Evolutionary conservation across 2,888 invertebrate genomes (phyloP), one percentile per base, ranked within the genome.

Genomic region (Boloria euphrosyne): DNA sequence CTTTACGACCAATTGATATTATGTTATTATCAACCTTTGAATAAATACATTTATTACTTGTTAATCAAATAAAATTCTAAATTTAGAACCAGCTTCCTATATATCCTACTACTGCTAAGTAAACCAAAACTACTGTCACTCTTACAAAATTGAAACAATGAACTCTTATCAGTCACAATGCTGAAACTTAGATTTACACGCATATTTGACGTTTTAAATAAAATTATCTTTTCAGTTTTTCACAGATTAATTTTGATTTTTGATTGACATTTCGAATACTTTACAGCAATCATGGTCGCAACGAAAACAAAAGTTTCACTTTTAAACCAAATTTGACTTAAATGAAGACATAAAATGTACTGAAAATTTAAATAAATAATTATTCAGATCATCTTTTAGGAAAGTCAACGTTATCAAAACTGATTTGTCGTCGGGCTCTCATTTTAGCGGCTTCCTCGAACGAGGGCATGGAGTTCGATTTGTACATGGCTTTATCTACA

Each of bases 361-460:
- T 22, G 5, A 6, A n/a, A 27, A n/a, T 46, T 4, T 14, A 3
- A 47, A 47, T n/a, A 46, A 62, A 44, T 13, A 17, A 46, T 58
- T 38, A 72, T 66, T 49, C 74, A 69, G 69, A 76, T 92, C 89
- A 93, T 78, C 92, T 87, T 71, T 89, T 90, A 57, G 90, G 87
- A 67, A 90, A 89, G 68, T 92, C 91, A 44, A 90, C 77, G 78
- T 92, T 93, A 79, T 94, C 94, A 76, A 94, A 94, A 75, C 93
- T 93, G 75, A 94, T 94, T 78, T 94, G 94, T 44, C 94, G 84
- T 16, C 94, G 85, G 1, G 93, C 94, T 74, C 93, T 90, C 80
- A 92, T 88, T 76, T 90, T 93, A 31, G 87, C 87, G 31, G 87
- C 87, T 71, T 90, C 93, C 72, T 87, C 91, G 69, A 86, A 93